phyloP scores from a whole-genome alignment of 2,888 invertebrate genomes.

The Noctua comes region DNA sequence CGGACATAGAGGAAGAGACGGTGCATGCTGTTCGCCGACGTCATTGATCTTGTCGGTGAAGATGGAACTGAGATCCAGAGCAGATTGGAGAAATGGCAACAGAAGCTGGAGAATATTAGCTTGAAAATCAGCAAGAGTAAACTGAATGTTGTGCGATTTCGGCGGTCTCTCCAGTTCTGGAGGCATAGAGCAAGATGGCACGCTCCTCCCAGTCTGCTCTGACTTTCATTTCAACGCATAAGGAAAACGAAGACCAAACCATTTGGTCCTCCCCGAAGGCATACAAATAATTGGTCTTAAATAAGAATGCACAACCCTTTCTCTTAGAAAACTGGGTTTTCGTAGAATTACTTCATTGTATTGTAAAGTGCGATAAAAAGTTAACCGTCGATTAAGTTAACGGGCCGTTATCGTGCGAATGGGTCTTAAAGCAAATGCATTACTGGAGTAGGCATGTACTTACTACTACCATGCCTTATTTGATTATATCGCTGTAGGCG shows the following conservation, averaged over 20 bases:
- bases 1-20: too few species aligned
- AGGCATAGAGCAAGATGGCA: too few species aligned
- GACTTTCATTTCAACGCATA: background rate
- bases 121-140: too few species aligned
- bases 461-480: conserved; percentile 7
- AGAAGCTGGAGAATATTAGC: too few species aligned
- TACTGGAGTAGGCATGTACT: conserved; percentile 22
- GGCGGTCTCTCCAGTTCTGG: too few species aligned
- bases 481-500: conserved; percentile 39
- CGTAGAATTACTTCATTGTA: conserved; percentile 3
- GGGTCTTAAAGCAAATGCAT: conserved; percentile 45
- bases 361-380: conserved; percentile 18
- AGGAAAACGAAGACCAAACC: background rate
- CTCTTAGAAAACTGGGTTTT: background rate
- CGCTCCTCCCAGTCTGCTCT: too few species aligned
- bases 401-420: conserved; percentile 42
- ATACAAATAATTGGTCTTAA: conserved; percentile 1
- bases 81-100: too few species aligned
- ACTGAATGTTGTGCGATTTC: too few species aligned
- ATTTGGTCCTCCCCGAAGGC: background rate
- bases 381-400: conserved; percentile 41
- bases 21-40: too few species aligned
- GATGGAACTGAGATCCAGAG: too few species aligned
- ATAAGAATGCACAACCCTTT: background rate
- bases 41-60: too few species aligned